These are phyloP conservation scores for Mylabris sibirica DNA, from an alignment of 2,888 invertebrate genomes.

Conservation along the genomic window DNA sequence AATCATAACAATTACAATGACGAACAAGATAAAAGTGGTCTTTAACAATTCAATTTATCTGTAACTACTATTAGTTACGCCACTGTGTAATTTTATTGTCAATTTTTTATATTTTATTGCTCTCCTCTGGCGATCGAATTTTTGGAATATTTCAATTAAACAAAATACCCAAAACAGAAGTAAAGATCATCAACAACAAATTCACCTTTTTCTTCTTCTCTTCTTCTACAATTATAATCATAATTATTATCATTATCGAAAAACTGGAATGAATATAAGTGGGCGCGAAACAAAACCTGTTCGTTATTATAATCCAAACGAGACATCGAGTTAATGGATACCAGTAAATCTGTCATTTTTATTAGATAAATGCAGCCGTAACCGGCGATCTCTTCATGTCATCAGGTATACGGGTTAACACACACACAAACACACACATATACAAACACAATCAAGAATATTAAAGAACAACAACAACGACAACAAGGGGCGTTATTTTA, in stretches of 20 bases:
- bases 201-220: too few relatives aligned
- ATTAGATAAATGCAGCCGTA: slow-evolving; percentile 49
- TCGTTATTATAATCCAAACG: slow-evolving; percentile 40
- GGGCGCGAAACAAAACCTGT: slow-evolving; percentile 52
- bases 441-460: neutral
- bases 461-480: neutral
- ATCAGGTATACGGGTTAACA: slow-evolving; percentile 30
- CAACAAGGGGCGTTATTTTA: neutral
- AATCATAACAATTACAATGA: too few relatives aligned
- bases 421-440: neutral
- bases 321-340: slow-evolving; percentile 50
- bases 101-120: too few relatives aligned
- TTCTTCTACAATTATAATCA: neutral
- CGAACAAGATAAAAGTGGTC: too few relatives aligned
- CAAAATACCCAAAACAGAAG: too few relatives aligned
- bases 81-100: too few relatives aligned
- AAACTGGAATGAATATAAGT: slow-evolving; percentile 46
- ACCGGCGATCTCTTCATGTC: slow-evolving; percentile 39
- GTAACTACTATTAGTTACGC: too few relatives aligned
- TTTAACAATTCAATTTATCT: too few relatives aligned
- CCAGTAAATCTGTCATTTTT: slow-evolving; percentile 56
- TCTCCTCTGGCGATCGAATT: too few relatives aligned
- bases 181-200: too few relatives aligned
- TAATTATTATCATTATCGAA: slow-evolving; percentile 18
- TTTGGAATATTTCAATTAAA: too few relatives aligned